These are phyloP conservation scores for Kryptolebias marmoratus DNA, from an alignment of 2,113 vertebrate genomes.

Conservation along the genomic window DNA sequence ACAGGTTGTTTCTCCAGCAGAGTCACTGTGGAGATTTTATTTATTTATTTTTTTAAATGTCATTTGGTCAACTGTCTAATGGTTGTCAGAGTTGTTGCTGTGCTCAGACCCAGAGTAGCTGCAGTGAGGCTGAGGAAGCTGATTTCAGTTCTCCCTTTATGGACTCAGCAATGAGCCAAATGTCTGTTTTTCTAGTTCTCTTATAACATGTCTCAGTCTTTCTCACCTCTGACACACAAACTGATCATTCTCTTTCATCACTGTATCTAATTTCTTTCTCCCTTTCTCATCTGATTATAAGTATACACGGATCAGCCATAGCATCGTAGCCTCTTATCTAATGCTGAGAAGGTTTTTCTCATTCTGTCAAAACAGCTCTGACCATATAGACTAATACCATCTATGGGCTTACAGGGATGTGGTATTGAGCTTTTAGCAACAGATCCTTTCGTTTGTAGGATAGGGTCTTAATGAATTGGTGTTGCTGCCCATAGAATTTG, in stretches of 20 bases:
- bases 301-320: too few relatives aligned
- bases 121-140: constrained; percentile 37
- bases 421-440: too few relatives aligned
- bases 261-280: too few relatives aligned
- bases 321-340: too few relatives aligned
- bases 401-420: too few relatives aligned
- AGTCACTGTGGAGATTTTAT: constrained; percentile 40
- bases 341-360: too few relatives aligned
- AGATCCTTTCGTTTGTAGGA: not conserved
- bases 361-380: too few relatives aligned
- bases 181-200: constrained; percentile 38
- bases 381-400: too few relatives aligned
- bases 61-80: constrained; percentile 52
- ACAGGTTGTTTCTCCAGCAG: constrained; percentile 41
- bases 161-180: constrained; percentile 12
- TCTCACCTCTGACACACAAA: constrained; percentile 2
- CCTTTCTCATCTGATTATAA: too few relatives aligned
- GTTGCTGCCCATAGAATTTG: too few relatives aligned
- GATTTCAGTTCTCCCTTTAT: constrained; percentile 48
- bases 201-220: constrained; percentile 34
- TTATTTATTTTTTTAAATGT: constrained; percentile 37
- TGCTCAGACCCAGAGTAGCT: constrained; percentile 36
- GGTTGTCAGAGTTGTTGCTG: constrained; percentile 55
- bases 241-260: too few relatives aligned
- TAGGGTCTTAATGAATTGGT: not conserved